These are phyloP conservation scores for Merluccius polli DNA, from an alignment of 2,797 vertebrate genomes.

Conservation along the genomic window DNA sequence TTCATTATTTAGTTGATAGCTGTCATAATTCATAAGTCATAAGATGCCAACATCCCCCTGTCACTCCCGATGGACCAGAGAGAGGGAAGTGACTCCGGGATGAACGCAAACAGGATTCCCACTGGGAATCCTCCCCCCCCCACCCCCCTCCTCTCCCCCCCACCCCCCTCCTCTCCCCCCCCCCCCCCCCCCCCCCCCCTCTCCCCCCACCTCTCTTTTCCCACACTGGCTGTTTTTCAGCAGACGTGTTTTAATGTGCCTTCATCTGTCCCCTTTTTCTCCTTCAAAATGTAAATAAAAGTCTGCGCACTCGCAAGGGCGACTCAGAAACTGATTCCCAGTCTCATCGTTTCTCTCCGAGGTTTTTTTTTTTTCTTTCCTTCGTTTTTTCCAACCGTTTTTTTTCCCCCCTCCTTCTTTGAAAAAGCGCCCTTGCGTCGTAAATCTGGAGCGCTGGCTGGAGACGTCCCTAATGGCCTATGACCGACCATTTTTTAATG, in stretches of 20 bases:
- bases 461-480: conserved; percentile 2
- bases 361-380: background rate
- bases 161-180: too few relatives aligned
- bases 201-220: background rate
- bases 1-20: conserved; percentile 47
- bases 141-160: background rate
- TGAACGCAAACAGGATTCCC: conserved; percentile 27
- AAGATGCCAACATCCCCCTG: conserved; percentile 31
- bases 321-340: too few relatives aligned
- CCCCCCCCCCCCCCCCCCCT: background rate
- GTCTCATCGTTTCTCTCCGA: background rate
- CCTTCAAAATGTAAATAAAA: background rate
- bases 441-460: background rate
- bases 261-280: background rate
- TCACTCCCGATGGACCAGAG: conserved; percentile 9
- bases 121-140: background rate
- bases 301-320: background rate
- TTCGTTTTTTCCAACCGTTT: background rate
- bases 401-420: background rate
- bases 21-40: conserved; percentile 58
- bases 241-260: background rate
- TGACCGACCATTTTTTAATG: conserved; percentile 5
- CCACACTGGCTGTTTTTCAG: background rate
- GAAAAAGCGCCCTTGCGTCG: background rate
- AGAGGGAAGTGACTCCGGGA: conserved; percentile 9